Conservation (phyloP, 2,888 invertebrate genomes). For the Lucinisca nassula region DNA sequence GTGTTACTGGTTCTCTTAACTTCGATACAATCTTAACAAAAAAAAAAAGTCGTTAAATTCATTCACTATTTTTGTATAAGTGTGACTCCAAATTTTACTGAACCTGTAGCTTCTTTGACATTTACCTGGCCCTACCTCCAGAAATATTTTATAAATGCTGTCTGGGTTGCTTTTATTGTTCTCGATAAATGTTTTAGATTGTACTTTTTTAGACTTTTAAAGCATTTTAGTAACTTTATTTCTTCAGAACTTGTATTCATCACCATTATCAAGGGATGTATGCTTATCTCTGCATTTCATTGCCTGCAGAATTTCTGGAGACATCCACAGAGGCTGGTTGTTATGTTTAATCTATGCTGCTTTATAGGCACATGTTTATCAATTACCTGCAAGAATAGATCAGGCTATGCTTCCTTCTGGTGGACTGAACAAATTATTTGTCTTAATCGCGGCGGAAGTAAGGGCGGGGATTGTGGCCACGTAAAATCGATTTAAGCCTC, state of each 20-base stretch:
- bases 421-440: too few relatives aligned
- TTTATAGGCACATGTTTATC: neutral
- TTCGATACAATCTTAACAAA: neutral
- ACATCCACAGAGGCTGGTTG: neutral
- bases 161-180: neutral
- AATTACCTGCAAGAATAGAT: neutral
- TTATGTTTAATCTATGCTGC: neutral
- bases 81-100: neutral
- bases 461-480: too few relatives aligned
- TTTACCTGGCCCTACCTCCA: neutral
- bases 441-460: too few relatives aligned
- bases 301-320: neutral
- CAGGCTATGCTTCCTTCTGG: neutral
- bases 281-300: neutral
- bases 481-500: too few relatives aligned
- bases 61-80: neutral
- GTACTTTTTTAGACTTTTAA: neutral
- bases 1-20: neutral
- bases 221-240: neutral
- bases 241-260: neutral
- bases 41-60: neutral
- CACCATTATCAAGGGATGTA: neutral
- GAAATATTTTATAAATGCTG: neutral
- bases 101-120: neutral
- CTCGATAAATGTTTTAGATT: neutral